A percentile compares a stretch with the other conserved stretches of the same genome.
phyloP scores from a whole-genome alignment of 2,797 vertebrate genomes.

The Pseudocheirus occidentalis region DNA sequence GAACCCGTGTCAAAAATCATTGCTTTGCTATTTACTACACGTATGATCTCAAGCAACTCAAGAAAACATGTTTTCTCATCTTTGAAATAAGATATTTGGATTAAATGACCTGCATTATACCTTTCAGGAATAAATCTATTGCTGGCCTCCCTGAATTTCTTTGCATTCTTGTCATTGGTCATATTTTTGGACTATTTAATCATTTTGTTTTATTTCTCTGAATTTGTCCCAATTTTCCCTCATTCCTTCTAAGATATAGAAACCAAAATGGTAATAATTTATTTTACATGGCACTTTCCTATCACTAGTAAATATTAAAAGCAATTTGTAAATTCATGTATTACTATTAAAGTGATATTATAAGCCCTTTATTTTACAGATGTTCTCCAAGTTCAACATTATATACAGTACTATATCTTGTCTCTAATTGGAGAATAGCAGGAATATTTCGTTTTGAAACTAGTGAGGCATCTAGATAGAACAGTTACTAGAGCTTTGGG shows the following conservation, averaged over 20 bases:
- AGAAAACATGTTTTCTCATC: background rate
- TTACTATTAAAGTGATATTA: background rate
- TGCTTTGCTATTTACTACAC: background rate
- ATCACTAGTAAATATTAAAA: background rate
- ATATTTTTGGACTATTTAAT: constrained; percentile 60
- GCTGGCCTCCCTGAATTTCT: background rate
- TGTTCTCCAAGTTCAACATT: constrained; percentile 58
- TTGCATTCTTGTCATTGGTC: background rate
- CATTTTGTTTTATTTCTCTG: constrained; percentile 72
- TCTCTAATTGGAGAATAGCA: background rate
- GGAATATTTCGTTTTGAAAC: background rate
- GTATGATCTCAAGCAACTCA: background rate
- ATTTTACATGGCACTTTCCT: constrained; percentile 54
- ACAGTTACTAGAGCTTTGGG: background rate
- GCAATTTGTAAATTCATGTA: background rate
- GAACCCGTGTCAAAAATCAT: background rate
- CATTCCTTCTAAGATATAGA: constrained; percentile 51
- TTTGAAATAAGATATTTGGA: background rate
- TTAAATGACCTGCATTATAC: background rate
- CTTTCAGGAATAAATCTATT: background rate
- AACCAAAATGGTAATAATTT: constrained; percentile 47
- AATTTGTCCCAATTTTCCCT: constrained; percentile 74
- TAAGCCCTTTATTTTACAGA: constrained; percentile 25
- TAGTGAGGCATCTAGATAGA: background rate
- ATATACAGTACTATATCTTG: constrained; percentile 55